Base-by-base conservation (phyloP, 2,113 vertebrate genomes). In the Dipodomys stephensi region DNA sequence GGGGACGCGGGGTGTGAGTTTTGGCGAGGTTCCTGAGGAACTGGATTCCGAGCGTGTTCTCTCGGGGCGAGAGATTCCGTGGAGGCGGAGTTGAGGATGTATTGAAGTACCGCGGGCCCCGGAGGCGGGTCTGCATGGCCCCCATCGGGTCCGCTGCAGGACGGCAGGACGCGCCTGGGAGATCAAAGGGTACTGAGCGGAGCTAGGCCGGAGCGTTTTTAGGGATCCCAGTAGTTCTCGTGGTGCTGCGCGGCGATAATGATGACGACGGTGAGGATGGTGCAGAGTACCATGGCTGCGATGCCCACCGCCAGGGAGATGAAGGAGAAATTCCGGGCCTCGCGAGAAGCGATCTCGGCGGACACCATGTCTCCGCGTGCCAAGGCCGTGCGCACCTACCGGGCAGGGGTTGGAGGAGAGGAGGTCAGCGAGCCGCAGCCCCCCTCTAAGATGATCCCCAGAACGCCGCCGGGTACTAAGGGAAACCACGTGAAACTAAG, bases 201-300 rank as follows among this genome's bases (percentile, higher is more conserved):
- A 80, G 86, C 28, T 12, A 27, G 82, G 30, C 69, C 23, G 84
- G 93, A 60, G 23, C 27, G 22, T 28, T 46, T 88, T 95, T 98
- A 99, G 12, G 99, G 99, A 65, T 99, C 99, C 99, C 99, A 99
- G 95, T 99, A 99, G 85, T 99, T 99, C 60, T 99, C 99, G 2
- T 99, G 99, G 95, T 99, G 99, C 98, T 99, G 99, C 15, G 99
- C 99, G 62, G 99, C 99, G n/a, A 99, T 99, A 98, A 99, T 99
- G 97, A 99, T 98, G 64, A 99, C 99, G 68, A 99, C 99, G 2
- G 99, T 99, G 85, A 99, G 99, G 97, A 99, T 99, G 97, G 99
- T 99, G 96, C 99, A 99, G 85, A 99, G 98, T 93, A 99, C 99
- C 92, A 99, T 99, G 96, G 99, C 99, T 69, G 99, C 99, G 46